A percentile compares a stretch with the other conserved stretches of the same genome.
These are phyloP conservation scores for Numenius arquata DNA, from an alignment of 2,113 vertebrate species.

Conservation along the genomic window DNA sequence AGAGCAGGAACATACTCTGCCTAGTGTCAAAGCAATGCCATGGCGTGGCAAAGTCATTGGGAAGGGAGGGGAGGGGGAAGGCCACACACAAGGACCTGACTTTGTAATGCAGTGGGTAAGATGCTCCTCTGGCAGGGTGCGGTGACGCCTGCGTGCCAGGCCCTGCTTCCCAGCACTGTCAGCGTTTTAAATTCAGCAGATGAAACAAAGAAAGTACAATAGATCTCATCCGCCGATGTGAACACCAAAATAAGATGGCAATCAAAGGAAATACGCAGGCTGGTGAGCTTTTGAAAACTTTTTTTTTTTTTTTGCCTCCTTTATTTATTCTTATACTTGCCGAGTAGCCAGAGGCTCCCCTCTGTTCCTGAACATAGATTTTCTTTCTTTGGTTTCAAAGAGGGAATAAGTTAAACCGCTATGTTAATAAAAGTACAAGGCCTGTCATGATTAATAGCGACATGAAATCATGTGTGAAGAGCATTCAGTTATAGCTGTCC, in stretches of 20 bases:
- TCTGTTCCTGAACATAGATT: not conserved
- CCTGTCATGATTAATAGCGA: not conserved
- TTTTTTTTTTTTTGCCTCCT: rapidly evolving
- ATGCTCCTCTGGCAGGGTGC: not conserved
- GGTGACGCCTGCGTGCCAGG: not conserved
- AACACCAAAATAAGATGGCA: not conserved
- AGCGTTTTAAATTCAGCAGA: not conserved
- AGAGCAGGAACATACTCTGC: not conserved
- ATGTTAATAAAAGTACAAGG: not conserved
- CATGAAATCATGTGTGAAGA: slow-evolving; percentile 7
- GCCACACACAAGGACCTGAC: not conserved
- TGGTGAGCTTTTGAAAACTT: not conserved
- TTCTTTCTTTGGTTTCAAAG: not conserved
- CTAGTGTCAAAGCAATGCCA: rapidly evolving
- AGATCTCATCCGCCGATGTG: not conserved
- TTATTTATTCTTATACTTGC: not conserved
- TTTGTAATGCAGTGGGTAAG: not conserved
- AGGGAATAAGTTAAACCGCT: not conserved
- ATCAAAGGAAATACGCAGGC: not conserved
- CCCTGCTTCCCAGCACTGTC: not conserved
- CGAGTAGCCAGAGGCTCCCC: not conserved
- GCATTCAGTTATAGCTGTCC: not conserved
- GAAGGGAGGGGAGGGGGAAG: not conserved
- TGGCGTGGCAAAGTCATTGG: not conserved
- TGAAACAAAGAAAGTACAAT: not conserved